Evolutionary conservation across 2,797 vertebrate genomes (phyloP), one percentile per base, ranked within the genome.

Genomic region (Lacerta agilis): DNA sequence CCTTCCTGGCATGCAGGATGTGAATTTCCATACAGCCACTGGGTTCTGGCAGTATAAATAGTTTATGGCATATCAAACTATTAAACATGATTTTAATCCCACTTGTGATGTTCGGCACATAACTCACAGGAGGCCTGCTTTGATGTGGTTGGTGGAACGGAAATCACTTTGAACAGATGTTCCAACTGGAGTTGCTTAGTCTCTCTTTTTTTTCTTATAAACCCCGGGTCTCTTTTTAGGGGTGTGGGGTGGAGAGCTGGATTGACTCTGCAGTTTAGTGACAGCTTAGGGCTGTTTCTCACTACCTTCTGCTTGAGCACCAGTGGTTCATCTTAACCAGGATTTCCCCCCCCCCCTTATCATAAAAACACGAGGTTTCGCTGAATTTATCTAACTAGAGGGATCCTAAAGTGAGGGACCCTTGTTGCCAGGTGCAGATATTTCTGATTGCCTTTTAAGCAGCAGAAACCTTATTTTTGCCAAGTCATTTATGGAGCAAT

Each of bases 61-160:
- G 95, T 96, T 96, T 89, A 96, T 96, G 96, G 94, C 95, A 90
- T 91, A 94, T 94, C 94, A 94, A 94, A 96, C 95, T 94, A 97
- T 97, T 96, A 94, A 95, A 96, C 95, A 96, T 90, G 95, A 94
- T 94, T 96, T 96, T 96, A 96, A 95, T 97, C 96, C 96, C 96
- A 94, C 93, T 96, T 94, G 95, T 93, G 95, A 94, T 97, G 96
- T 96, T n/a, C 73, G 1, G 91, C 2, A 83, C 93, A 79, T 92
- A 93, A 93, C 94, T 93, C 91, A 93, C 92, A 92, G 95, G 94
- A 96, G 96, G 94, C 93, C 95, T 93, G 93, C 96, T 96, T 95
- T 96, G 96, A 97, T 95, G 95, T 95, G 94, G 94, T 93, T 95
- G 93, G 87, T 94, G 95, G 96, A 95, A 95, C 17, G 41, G 92